Evolutionary conservation across 2,888 invertebrate species (phyloP), one percentile per base, ranked within the genome.

Genomic region (Miltochrista miniata): DNA sequence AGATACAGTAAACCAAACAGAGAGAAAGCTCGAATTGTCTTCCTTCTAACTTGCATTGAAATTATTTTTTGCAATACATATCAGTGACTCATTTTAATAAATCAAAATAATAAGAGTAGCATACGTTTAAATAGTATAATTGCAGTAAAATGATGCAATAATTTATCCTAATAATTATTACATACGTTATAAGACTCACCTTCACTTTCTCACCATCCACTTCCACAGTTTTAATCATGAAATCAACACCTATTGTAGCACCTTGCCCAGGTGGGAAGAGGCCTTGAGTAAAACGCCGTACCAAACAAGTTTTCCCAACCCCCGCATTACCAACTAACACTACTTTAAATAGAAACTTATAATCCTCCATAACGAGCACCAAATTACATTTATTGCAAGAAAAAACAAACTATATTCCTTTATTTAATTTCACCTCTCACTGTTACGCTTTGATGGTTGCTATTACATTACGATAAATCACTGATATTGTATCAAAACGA

Each of bases 141-240:
- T 31, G n/a, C 13, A 39, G 12, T 35, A n/a, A 48, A 47, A 71
- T 81, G 74, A 80, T 73, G 79, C 74, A 83, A 82, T 66, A 65
- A 59, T 48, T 13, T 63, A 60, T 53, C 67, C 69, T 61, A 74
- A 75, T 69, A 70, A 64, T 61, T 58, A 43, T 55, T 54, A 41
- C 43, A 40, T 40, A 45, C 18, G 2, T 24, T 45, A 46, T 53
- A 44, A 61, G 51, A 67, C 78, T 85, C 92, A 97, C 96, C 94
- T 98, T 98, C 71, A 98, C 96, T 95, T 97, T 97, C 88, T 97
- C 97, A 78, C 97, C 97, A 74, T 97, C 98, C 51, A 99, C 97
- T 93, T 98, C 98, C 8, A 99, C 98, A 47, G 98, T 98, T 92
- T 99, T 99, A 59, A 99, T 99, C 98, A 99, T 98, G 85, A 99